A percentile compares a stretch with the other conserved stretches of the same genome.
These are phyloP conservation scores for Hypocryptadius cinnamomeus DNA, from an alignment of 2,113 vertebrate genomes.

Conservation along the genomic window DNA sequence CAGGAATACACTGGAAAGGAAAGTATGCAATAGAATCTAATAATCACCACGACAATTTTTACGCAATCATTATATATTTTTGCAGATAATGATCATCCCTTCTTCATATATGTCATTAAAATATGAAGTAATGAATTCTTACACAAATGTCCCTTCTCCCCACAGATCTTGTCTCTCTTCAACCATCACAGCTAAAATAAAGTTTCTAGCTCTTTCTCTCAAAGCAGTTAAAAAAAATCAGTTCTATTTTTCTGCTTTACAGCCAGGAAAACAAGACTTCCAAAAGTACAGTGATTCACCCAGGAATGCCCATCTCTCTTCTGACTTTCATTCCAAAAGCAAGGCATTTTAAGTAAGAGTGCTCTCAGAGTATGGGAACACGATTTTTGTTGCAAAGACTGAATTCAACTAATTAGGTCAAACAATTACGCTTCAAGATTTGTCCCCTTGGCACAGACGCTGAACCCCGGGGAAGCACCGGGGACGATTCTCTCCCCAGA, in stretches of 20 bases:
- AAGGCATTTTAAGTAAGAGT: not conserved
- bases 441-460: no score
- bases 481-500: not conserved
- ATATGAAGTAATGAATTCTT: not conserved
- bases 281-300: not conserved
- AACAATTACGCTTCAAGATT: no score
- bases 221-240: not conserved
- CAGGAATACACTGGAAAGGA: not conserved
- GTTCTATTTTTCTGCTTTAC: not conserved
- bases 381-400: slow-evolving; percentile 2
- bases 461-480: fast-evolving
- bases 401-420: no score
- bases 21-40: not conserved
- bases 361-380: not conserved
- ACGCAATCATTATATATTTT: not conserved
- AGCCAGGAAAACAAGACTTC: not conserved
- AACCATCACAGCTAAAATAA: not conserved
- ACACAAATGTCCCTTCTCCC: not conserved
- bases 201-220: not conserved
- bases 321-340: not conserved
- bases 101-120: not conserved
- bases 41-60: not conserved
- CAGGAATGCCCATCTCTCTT: not conserved
- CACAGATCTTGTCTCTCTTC: not conserved
- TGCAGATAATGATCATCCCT: not conserved